Evolutionary conservation across 2,113 vertebrate genomes (phyloP), one percentile per base, ranked within the genome.

Genomic region (Eurypyga helias): DNA sequence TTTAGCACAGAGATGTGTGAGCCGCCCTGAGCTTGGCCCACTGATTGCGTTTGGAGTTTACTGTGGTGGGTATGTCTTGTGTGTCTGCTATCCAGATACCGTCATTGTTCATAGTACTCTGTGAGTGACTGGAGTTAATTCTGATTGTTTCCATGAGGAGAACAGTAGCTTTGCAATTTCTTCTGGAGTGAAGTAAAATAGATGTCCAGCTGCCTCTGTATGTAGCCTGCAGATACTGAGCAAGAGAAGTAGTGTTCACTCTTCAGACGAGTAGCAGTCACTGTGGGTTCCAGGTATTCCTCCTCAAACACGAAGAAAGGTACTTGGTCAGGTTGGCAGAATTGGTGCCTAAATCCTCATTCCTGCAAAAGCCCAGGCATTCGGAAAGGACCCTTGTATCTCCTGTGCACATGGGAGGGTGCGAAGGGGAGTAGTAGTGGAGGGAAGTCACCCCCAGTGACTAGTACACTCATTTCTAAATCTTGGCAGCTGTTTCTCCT

Each of bases 291-390:
- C 45, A 49, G 25, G 34, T 64, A 8, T 60, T 31, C 45, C 43
- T 82, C 41, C 34, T 24, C 29, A 17, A 70, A 46, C 31, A 21
- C 8, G 6, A 31, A 43, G 34, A 19, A 48, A 72, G 45, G 9
- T 66, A 18, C 60, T 65, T 60, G 19, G 21, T 75, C 51, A n/a
- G 24, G 24, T 19, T 61, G 70, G 36, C 80, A 67, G 72, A 60
- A 43, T 13, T 69, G 52, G 6, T 58, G 25, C 58, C 49, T 69
- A 20, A 62, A 75, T 58, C 25, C 60, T 71, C 46, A 1, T 5
- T 21, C 3, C 46, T 71, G 25, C 4, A 4, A 21, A 55, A 89
- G 33, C 26, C 51, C 29, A 1, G 1, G 0, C 0, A 0, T 36
- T 92, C 55, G 66, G 72, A 70, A 89, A 9, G 0, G 1, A 33